Evolutionary conservation across 2,797 vertebrate species (phyloP), one percentile per base, ranked within the genome.

Genomic region (Synaphobranchus kaupii): DNA sequence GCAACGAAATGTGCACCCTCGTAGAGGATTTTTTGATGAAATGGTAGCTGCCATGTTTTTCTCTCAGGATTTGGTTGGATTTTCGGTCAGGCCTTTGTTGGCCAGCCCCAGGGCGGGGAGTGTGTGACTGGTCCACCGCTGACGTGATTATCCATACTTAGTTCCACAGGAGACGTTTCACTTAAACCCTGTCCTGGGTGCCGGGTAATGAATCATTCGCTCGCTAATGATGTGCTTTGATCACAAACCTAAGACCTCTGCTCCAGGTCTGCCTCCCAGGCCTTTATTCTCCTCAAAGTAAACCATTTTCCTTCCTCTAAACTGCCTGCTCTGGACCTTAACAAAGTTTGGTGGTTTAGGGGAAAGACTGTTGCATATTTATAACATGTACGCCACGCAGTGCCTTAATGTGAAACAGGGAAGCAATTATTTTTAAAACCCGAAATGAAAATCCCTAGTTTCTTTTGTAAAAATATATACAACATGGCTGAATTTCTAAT

Each of bases 161-260:
- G 93, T 92, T 93, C 94, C 90, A 87, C 93, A 91, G 93, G 94
- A 95, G 95, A 95, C 88, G 89, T 83, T 68, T 88, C 81, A 76
- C 56, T 88, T 52, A 83, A 78, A 58, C 92, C 92, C 93, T 80
- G 90, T 94, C 94, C 93, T 93, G 94, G 93, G 93, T 93, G 95
- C 96, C 95, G 39, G 39, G 94, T 96, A 96, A 96, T 97, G 95
- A 96, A 96, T 95, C 95, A 95, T 96, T 97, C 95, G 95, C 94
- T 92, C 93, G 94, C 95, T 97, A 97, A 97, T 96, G 95, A 96
- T 95, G 96, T 92, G 94, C 96, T 96, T 97, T 96, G 96, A 97
- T 97, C 96, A 96, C 93, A 91, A 92, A 93, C 94, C 93, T 47
- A 84, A 96, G 95, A 96, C 95, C 95, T 95, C 95, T 94, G 94